Evolutionary conservation across 92 coral and sea anemone species (phyloP).

Genomic region (Zoanthus sociatus): DNA sequence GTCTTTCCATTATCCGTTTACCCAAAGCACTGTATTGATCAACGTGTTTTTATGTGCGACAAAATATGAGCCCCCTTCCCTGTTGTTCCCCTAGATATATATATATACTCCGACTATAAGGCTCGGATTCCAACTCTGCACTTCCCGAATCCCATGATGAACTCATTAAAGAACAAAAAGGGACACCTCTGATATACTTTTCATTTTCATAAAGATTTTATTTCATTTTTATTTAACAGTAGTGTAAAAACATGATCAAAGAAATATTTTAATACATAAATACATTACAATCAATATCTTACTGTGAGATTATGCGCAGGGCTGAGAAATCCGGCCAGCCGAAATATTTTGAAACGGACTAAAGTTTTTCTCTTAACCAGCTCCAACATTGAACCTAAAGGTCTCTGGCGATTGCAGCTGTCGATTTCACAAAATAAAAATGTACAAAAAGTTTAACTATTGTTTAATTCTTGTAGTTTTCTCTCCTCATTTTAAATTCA

Average conservation of each 20-base stretch:
- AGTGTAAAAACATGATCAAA: constrained; percentile 29
- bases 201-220: constrained; percentile 7
- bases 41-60: too few species aligned
- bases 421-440: background rate
- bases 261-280: constrained; percentile 33
- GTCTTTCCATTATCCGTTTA: too few species aligned
- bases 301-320: background rate
- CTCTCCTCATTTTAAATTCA: background rate
- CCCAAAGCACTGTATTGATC: too few species aligned
- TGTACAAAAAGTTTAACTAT: background rate
- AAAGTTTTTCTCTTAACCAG: background rate
- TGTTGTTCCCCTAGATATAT: too few species aligned
- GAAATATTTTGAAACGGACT: background rate
- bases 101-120: too few species aligned
- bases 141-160: too few species aligned
- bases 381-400: background rate
- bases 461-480: background rate
- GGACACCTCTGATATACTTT: background rate
- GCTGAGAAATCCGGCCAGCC: constrained; percentile 40
- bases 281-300: constrained; percentile 42
- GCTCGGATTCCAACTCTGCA: too few species aligned
- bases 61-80: too few species aligned
- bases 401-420: background rate
- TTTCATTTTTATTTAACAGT: constrained; percentile 30
- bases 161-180: too few species aligned